These are phyloP conservation scores for Holacanthella duospinosa DNA, from an alignment of 2,888 invertebrate species.

Conservation along the genomic window DNA sequence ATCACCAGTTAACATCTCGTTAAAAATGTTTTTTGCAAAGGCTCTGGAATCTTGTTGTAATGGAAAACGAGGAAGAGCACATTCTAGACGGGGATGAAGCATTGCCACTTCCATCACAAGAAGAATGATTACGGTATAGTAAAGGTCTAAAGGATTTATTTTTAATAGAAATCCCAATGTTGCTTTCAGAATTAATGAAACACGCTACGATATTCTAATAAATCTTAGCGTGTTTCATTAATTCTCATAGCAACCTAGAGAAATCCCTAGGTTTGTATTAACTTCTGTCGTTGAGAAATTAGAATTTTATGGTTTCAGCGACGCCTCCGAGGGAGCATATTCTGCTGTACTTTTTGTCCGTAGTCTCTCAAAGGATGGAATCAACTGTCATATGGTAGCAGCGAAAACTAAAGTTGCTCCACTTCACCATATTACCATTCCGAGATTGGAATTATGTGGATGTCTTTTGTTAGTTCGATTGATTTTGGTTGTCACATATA, in stretches of 20 bases:
- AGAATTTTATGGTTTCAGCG: constrained; percentile 36
- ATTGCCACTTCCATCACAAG: constrained; percentile 17
- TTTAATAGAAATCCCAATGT: too few species aligned
- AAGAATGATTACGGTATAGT: too few species aligned
- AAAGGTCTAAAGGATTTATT: too few species aligned
- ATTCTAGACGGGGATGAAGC: constrained; percentile 37
- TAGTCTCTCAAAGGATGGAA: constrained; percentile 3
- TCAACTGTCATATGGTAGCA: background rate
- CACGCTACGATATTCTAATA: too few species aligned
- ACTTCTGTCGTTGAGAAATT: background rate
- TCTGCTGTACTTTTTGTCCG: constrained; percentile 32
- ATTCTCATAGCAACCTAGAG: too few species aligned
- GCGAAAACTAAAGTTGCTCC: constrained; percentile 6
- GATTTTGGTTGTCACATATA: background rate
- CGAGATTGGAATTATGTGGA: constrained; percentile 4
- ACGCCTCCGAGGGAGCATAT: constrained; percentile 31
- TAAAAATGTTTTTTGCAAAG: constrained; percentile 35
- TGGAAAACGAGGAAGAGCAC: background rate
- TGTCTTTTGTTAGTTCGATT: background rate
- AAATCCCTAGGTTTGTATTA: background rate
- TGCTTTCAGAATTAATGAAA: too few species aligned
- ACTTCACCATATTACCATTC: background rate
- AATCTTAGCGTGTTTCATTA: too few species aligned
- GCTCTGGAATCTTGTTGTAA: constrained; percentile 21
- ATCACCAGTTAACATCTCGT: constrained; percentile 27